Conservation (phyloP, 1,140 invertebrate genomes). For the Pseudomyrmex pallidus region DNA sequence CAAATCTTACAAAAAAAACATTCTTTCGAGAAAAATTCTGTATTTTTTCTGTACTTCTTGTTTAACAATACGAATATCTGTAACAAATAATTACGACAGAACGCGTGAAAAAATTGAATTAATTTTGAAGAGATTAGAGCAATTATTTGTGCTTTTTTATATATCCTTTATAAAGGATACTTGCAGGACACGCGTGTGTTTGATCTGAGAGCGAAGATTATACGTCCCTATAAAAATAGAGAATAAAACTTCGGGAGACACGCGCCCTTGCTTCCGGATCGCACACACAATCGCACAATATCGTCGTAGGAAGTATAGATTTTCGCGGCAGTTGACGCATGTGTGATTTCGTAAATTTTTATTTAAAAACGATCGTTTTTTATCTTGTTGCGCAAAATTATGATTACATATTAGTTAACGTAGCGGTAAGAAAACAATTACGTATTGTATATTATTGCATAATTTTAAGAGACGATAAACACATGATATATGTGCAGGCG, state of each 20-base stretch:
- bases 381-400: background rate
- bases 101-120: too few species aligned
- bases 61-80: too few species aligned
- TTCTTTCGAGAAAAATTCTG: too few species aligned
- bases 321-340: conserved; percentile 76
- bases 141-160: too few species aligned
- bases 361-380: background rate
- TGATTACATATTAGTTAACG: background rate
- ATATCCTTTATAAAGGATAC: too few species aligned
- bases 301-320: conserved; percentile 74
- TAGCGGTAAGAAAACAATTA: background rate
- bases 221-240: conserved; percentile 63
- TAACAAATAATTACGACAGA: too few species aligned
- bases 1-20: too few species aligned
- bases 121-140: too few species aligned
- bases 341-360: conserved; percentile 70
- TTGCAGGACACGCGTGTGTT: conserved; percentile 24
- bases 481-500: background rate
- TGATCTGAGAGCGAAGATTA: conserved; percentile 47
- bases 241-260: conserved; percentile 4
- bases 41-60: too few species aligned
- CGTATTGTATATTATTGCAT: background rate
- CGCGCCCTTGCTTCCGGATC: conserved; percentile 72
- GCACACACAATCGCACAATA: conserved; percentile 14
- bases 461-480: background rate